Conservation (phyloP, 2,888 invertebrate species). For the Ceramica pisi region DNA sequence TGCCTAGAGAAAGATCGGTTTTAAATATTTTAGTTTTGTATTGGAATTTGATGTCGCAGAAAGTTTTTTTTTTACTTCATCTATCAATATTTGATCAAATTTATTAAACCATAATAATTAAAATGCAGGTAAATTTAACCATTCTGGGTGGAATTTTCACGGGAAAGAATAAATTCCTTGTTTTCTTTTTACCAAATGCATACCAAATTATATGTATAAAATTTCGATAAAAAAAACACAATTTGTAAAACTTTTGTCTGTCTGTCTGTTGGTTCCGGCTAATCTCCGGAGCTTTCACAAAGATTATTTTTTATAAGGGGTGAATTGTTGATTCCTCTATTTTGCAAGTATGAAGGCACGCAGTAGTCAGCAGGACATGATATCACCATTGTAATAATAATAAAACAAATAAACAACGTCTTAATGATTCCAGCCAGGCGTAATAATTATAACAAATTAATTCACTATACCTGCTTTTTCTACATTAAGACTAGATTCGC, state of each 20-base stretch:
- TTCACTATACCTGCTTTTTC: constrained; percentile 33
- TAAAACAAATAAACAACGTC: constrained; percentile 31
- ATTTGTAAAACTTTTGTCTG: no score
- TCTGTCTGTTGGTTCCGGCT: no score
- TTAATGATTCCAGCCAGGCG: constrained; percentile 15
- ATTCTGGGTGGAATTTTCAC: no score
- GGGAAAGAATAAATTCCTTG: no score
- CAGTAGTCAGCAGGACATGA: neutral
- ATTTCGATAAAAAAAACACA: no score
- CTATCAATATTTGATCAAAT: neutral
- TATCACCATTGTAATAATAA: constrained; percentile 16
- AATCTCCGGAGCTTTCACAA: no score
- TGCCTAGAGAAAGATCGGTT: constrained; percentile 2
- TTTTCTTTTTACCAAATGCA: no score
- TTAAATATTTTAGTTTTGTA: neutral
- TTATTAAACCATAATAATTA: neutral
- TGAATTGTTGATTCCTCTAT: neutral
- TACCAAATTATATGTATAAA: no score
- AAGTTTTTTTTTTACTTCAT: constrained; percentile 18
- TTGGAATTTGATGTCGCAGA: constrained; percentile 20
- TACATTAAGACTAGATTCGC: constrained; percentile 26
- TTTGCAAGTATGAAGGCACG: neutral
- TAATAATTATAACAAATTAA: constrained; percentile 43
- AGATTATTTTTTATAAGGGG: no score
- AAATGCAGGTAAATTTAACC: no score